Conservation (phyloP, 1,140 invertebrate genomes). For the Brachystomella parvula region DNA sequence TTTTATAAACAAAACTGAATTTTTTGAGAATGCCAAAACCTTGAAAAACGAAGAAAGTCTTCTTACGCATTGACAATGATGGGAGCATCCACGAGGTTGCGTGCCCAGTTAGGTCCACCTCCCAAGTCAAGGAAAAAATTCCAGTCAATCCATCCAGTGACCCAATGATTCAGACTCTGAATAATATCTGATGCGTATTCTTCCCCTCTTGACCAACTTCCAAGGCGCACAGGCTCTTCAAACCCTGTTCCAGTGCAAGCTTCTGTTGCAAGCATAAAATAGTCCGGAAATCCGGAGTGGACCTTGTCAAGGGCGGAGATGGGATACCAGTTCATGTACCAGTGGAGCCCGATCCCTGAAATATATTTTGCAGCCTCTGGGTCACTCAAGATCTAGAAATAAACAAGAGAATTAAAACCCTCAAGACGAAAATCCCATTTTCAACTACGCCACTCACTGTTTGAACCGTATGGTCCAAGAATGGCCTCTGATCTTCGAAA, state of each 20-base stretch:
- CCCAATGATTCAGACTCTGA: slow-evolving; percentile 60
- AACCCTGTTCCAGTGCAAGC: slow-evolving; percentile 38
- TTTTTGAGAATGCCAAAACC: no score
- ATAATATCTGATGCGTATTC: slow-evolving; percentile 61
- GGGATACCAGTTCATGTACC: slow-evolving; percentile 57
- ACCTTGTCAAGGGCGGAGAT: slow-evolving; percentile 48
- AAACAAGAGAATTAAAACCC: background rate
- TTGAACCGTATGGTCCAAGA: slow-evolving; percentile 55
- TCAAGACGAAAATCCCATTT: background rate
- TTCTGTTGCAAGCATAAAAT: slow-evolving; percentile 68
- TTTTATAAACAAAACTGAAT: no score
- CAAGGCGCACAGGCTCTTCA: slow-evolving; percentile 50
- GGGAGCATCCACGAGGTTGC: slow-evolving; percentile 68
- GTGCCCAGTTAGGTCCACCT: slow-evolving; percentile 74
- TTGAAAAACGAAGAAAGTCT: no score
- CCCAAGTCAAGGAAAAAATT: slow-evolving; percentile 54
- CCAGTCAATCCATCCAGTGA: slow-evolving; percentile 79
- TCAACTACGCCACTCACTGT: slow-evolving; percentile 43
- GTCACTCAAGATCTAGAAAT: slow-evolving; percentile 48
- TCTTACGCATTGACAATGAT: slow-evolving; percentile 58
- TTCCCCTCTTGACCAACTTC: slow-evolving; percentile 64
- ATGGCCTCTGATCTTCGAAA: slow-evolving; percentile 63
- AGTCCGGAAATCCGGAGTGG: slow-evolving; percentile 55
- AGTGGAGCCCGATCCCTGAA: slow-evolving; percentile 72
- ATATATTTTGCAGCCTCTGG: slow-evolving; percentile 55